Percentiles rank a stretch among this genome's conserved stretches.
phyloP scores from a whole-genome alignment of 2,888 invertebrate species.

The Drosophila incognita region DNA sequence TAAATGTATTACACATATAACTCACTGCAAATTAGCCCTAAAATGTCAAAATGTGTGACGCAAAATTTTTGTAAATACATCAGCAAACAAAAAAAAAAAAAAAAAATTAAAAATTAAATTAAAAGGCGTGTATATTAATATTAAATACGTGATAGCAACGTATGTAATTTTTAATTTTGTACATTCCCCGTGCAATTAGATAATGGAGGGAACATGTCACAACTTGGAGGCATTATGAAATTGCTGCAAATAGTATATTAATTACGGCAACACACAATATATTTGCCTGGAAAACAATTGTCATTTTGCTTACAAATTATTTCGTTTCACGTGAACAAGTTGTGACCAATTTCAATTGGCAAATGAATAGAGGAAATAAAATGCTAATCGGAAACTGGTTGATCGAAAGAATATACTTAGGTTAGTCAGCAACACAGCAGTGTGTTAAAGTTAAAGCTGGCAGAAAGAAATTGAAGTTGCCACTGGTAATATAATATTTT shows the following conservation, averaged over 20 bases:
- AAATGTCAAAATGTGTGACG: neutral
- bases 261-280: neutral
- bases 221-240: conserved; percentile 1
- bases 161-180: no score
- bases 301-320: neutral
- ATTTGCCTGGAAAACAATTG: neutral
- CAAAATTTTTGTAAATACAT: conserved; percentile 1
- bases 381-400: neutral
- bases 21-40: neutral
- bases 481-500: conserved; percentile 60
- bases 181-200: neutral
- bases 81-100: neutral
- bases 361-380: neutral
- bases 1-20: neutral
- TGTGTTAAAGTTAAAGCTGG: conserved; percentile 12
- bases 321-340: neutral
- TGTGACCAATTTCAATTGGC: neutral
- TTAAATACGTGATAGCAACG: neutral
- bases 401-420: neutral
- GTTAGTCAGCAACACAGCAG: neutral
- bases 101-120: neutral
- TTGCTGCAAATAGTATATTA: conserved; percentile 6
- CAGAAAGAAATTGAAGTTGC: conserved; percentile 50
- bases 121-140: neutral
- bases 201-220: neutral